Conservation (phyloP, 1,140 invertebrate genomes). For the Augochlora pura region DNA sequence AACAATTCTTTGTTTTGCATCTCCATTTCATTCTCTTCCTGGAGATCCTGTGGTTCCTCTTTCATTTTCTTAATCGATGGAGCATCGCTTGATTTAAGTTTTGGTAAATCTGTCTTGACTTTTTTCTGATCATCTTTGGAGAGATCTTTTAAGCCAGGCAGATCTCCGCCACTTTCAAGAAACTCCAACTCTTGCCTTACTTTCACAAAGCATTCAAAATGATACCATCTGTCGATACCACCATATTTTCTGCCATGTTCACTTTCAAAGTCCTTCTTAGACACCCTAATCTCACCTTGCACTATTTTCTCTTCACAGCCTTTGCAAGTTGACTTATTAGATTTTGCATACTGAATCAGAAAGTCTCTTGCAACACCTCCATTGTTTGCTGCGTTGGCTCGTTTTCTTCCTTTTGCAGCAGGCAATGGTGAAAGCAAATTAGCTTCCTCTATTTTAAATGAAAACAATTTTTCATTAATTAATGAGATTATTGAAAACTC, state of each 20-base stretch:
- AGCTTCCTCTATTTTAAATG: constrained; percentile 40
- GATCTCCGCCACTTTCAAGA: constrained; percentile 84
- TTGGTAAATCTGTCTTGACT: constrained; percentile 86
- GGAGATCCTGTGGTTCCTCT: constrained; percentile 81
- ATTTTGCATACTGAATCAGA: constrained; percentile 93
- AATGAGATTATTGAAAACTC: background rate
- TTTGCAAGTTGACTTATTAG: constrained; percentile 88
- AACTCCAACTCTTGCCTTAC: constrained; percentile 88
- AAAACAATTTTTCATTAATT: background rate
- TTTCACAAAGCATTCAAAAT: constrained; percentile 95
- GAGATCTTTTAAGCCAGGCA: constrained; percentile 89
- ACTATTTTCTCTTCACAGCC: constrained; percentile 93
- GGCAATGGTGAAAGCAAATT: constrained; percentile 14
- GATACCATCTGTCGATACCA: constrained; percentile 92
- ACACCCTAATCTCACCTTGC: constrained; percentile 90
- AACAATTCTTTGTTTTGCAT: constrained; percentile 92
- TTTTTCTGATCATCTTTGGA: constrained; percentile 87
- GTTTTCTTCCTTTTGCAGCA: constrained; percentile 77
- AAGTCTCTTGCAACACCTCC: constrained; percentile 84
- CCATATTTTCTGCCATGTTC: constrained; percentile 90
- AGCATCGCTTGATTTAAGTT: constrained; percentile 82
- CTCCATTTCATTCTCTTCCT: constrained; percentile 82
- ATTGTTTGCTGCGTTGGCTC: constrained; percentile 55
- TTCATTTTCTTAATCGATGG: constrained; percentile 86
- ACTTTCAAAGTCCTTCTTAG: constrained; percentile 93